phyloP scores from a whole-genome alignment of 2,113 vertebrate species.

The Erythrolamprus reginae region DNA sequence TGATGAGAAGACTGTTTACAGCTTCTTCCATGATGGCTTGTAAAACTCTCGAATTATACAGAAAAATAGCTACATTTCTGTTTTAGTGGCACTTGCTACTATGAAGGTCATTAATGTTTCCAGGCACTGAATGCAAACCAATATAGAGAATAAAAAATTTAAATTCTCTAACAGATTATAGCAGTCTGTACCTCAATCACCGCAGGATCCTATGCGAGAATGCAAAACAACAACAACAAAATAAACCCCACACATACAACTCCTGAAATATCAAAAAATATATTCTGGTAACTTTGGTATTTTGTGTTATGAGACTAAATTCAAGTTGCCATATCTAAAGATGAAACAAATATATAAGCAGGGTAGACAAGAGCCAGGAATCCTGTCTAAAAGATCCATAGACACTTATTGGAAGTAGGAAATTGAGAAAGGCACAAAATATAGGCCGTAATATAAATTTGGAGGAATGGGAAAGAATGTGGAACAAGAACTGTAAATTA shows the following conservation, averaged over 20 bases:
- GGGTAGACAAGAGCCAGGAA: not conserved
- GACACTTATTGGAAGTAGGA: no score
- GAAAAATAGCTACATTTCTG: not conserved
- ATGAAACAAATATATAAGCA: not conserved
- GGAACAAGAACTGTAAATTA: no score
- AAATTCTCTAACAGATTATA: not conserved
- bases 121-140: not conserved
- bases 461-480: no score
- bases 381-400: not conserved
- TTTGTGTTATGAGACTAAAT: not conserved
- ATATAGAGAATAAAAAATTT: not conserved
- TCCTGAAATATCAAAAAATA: not conserved
- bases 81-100: not conserved
- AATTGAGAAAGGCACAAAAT: no score
- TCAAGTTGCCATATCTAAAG: not conserved
- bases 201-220: not conserved
- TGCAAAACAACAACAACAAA: not conserved
- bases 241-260: not conserved
- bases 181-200: not conserved
- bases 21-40: not conserved
- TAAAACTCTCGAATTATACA: not conserved
- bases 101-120: not conserved
- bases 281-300: not conserved
- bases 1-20: not conserved
- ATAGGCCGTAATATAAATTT: no score